Evolutionary conservation across 2,113 vertebrate genomes (phyloP), one percentile per base, ranked within the genome.

Genomic region (Odontophorus gujanensis): DNA sequence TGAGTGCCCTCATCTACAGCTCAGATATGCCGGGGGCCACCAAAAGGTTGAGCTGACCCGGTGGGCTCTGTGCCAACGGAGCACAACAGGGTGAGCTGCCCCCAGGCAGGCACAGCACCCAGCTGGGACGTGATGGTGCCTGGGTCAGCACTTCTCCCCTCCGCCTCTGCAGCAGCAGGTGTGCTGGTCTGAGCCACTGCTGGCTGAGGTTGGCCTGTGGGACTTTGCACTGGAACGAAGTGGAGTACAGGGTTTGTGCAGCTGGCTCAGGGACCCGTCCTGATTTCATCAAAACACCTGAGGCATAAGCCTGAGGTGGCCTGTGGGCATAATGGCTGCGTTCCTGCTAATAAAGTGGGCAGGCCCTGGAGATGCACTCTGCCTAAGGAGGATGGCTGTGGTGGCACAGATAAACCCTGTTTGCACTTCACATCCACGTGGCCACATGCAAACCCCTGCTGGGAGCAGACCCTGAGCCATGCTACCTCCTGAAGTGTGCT

Each of bases 211-310:
- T 58, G 43, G 11, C 74, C 84, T 86, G 25, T 21, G 36, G 47
- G 66, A 32, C 57, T 50, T 66, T 48, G 36, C 34, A 7, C 34
- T 57, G 45, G 43, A 62, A 30, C 36, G 22, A 81, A 65, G 48
- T 42, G 25, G 47, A 55, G 30, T 25, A 72, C 45, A 69, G 42
- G n/a, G 26, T 20, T 45, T 20, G n/a, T 14, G 14, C 0, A 0
- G 16, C 18, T 61, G 53, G 7, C 43, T 85, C 36, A 32, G 85
- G 67, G 48, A 32, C 42, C 13, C 28, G 28, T 65, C 71, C 78
- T 79, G 16, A 47, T 71, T 51, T 51, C 47, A 38, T 61, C 51
- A 85, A 67, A 90, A 55, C 32, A 67, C 38, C 59, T 0, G 0
- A 79, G 85, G 47, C 74, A 81, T 24, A 43, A 22, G n/a, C 53